A percentile compares a stretch with the other conserved stretches of the same genome.
phyloP scores from a whole-genome alignment of 1,140 invertebrate species.

The Telenomus remus region DNA sequence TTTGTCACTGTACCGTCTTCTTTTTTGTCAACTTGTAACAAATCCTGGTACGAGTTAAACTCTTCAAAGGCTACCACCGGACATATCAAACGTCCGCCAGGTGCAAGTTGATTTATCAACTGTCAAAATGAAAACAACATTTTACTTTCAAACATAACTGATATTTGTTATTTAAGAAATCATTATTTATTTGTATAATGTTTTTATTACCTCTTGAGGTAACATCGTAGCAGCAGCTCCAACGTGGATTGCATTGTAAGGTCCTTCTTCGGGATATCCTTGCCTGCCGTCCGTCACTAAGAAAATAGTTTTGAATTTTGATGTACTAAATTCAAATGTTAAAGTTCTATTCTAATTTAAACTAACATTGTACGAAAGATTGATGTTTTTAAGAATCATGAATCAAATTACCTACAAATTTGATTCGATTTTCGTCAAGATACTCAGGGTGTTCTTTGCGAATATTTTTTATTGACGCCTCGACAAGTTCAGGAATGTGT shows the following conservation, averaged over 20 bases:
- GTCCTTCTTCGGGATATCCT: conserved; percentile 77
- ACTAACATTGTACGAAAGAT: background rate
- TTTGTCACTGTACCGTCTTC: conserved; percentile 61
- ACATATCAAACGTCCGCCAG: conserved; percentile 81
- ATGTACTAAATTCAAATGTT: too few relatives aligned
- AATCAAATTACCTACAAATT: conserved; percentile 67
- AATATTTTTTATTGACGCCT: conserved; percentile 66
- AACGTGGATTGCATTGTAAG: conserved; percentile 86
- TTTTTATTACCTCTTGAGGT: conserved; percentile 74
- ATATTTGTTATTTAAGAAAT: background rate
- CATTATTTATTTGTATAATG: conserved; percentile 9
- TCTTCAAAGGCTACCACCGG: conserved; percentile 77
- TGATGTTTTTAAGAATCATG: conserved; percentile 8
- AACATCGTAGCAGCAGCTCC: conserved; percentile 75
- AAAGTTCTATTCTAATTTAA: too few relatives aligned
- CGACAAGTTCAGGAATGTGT: conserved; percentile 81
- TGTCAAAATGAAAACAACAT: conserved; percentile 59
- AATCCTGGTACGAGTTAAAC: conserved; percentile 65
- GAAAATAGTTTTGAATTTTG: too few relatives aligned
- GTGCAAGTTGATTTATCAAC: conserved; percentile 78
- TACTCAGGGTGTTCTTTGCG: conserved; percentile 66
- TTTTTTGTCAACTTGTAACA: conserved; percentile 70
- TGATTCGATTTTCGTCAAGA: conserved; percentile 66
- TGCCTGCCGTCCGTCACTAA: conserved; percentile 81
- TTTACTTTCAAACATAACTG: background rate